A percentile compares a stretch with the other conserved stretches of the same genome.
Conservation (phyloP, 2,888 invertebrate species). For the Heliothis peltigera region DNA sequence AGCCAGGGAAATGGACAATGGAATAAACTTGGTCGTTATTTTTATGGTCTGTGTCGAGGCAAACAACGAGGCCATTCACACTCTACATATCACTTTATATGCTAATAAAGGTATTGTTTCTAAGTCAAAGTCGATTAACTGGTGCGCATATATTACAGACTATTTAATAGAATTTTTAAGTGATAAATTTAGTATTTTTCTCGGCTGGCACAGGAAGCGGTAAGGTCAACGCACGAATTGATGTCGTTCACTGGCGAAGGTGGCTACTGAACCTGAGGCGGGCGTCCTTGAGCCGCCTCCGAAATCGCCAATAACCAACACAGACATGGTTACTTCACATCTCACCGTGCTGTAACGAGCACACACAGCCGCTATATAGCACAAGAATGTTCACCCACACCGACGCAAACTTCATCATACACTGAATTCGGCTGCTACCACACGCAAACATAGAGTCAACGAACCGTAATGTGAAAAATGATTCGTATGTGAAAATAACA, state of each 20-base stretch:
- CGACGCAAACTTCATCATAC: constrained; percentile 44
- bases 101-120: constrained; percentile 81
- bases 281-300: constrained; percentile 86
- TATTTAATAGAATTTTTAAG: constrained; percentile 75
- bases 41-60: constrained; percentile 60
- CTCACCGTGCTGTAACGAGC: constrained; percentile 67
- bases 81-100: constrained; percentile 76
- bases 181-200: constrained; percentile 76
- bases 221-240: constrained; percentile 86
- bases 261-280: constrained; percentile 86
- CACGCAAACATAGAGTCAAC: constrained; percentile 71
- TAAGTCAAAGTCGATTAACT: constrained; percentile 81
- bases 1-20: constrained; percentile 35
- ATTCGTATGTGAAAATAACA: constrained; percentile 56
- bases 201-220: constrained; percentile 83
- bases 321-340: constrained; percentile 63
- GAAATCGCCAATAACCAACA: constrained; percentile 83
- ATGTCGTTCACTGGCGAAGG: constrained; percentile 86
- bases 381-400: constrained; percentile 74
- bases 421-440: constrained; percentile 64
- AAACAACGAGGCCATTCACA: constrained; percentile 71
- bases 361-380: constrained; percentile 66
- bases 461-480: constrained; percentile 71
- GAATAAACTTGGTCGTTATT: constrained; percentile 50
- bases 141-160: constrained; percentile 71